Conservation (phyloP, 2,888 invertebrate genomes). For the Tetheella fluctuosa region DNA sequence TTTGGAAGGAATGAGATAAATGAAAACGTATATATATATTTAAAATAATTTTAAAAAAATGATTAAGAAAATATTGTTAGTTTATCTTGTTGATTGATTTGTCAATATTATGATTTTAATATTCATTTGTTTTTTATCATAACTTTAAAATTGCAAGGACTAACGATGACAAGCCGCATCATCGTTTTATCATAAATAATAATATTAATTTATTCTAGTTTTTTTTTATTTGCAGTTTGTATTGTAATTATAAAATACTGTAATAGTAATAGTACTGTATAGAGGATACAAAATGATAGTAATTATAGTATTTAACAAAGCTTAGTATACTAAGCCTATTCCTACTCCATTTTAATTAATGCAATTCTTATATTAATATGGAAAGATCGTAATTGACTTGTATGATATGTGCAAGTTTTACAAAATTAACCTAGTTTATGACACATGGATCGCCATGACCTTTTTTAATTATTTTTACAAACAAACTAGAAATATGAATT, state of each 20-base stretch:
- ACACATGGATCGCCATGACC: constrained; percentile 26
- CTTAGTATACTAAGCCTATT: too few relatives aligned
- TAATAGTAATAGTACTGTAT: too few relatives aligned
- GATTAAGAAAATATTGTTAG: neutral
- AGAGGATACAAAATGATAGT: too few relatives aligned
- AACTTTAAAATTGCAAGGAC: constrained; percentile 4
- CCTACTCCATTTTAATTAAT: neutral
- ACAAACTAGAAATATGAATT: constrained; percentile 15
- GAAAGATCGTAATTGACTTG: constrained; percentile 19
- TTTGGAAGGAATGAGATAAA: too few relatives aligned
- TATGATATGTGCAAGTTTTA: constrained; percentile 29
- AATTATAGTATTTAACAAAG: too few relatives aligned
- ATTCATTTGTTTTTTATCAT: neutral
- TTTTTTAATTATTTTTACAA: constrained; percentile 27
- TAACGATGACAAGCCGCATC: constrained; percentile 1
- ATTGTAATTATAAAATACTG: neutral
- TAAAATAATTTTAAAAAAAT: neutral
- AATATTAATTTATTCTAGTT: neutral
- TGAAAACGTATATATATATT: too few relatives aligned
- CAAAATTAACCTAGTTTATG: constrained; percentile 35
- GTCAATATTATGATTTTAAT: constrained; percentile 1
- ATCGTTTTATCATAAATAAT: constrained; percentile 2
- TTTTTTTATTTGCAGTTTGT: neutral
- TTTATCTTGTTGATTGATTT: neutral
- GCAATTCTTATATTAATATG: neutral